Base-by-base conservation (phyloP, 2,113 vertebrate genomes). In the Zosterops lateralis region DNA sequence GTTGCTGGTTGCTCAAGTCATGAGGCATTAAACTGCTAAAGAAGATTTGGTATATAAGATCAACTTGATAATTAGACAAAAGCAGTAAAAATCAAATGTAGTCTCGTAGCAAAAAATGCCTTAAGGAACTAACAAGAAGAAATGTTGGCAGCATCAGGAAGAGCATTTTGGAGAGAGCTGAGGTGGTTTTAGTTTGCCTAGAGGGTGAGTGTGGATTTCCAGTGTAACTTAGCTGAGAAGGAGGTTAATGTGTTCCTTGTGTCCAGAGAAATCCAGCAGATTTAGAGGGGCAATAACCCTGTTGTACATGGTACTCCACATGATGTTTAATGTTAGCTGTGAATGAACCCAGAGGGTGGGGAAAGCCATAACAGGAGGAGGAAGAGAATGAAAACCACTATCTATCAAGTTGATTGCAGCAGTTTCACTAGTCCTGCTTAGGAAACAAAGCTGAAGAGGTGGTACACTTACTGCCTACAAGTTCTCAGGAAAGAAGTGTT, bases 281-380 rank as follows among this genome's bases (percentile, higher is more conserved):
- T 3, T 40, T 36, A 20, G 74, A 60, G 66, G 61, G 29, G 19
- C 3, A 14, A 67, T 44, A 67, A 75, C n/a, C 19, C 25, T 48
- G 6, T 4, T 1, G 8, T 32, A 21, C 36, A 2, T 10, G 24
- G 40, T 13, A 4, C 34, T 24, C n/a, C 40, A 50, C 20, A 3
- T 44, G 21, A 12, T 38, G 31, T 8, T 64, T 51, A 10, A 31
- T 78, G 50, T 28, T 14, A 21, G 32, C 31, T 60, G 20, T 42
- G 45, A 78, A 26, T 42, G 68, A 71, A 40, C 36, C 25, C 47
- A 22, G 24, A 73, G 57, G 20, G 8, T 40, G 25, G 70, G 29
- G 25, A 36, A 65, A 50, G 14, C 7, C 1, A 0, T 17, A 21
- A 21, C 3, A 60, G 51, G 6, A 76, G 40, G 45, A 58, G 13